These are phyloP conservation scores for Orchesella flavescens DNA, from an alignment of 2,888 invertebrate species.

Conservation along the genomic window DNA sequence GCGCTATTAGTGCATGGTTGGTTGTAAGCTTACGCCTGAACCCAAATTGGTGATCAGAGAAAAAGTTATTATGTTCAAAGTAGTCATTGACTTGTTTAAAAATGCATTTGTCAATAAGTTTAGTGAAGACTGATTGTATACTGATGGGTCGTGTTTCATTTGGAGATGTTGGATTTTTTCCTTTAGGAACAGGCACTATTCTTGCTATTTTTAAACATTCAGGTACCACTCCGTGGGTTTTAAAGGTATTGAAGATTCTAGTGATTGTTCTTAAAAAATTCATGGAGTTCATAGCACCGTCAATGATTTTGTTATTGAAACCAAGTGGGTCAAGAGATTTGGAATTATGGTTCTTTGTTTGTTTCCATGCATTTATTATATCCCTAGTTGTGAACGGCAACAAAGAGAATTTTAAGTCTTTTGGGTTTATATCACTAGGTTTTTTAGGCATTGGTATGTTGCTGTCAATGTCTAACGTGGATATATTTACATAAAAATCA, in stretches of 20 bases:
- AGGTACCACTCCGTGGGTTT: constrained; percentile 34
- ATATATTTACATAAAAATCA: too few species aligned
- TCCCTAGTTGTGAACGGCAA: too few species aligned
- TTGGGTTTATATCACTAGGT: too few species aligned
- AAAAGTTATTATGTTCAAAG: constrained; percentile 35
- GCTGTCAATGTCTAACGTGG: too few species aligned
- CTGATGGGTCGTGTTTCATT: constrained; percentile 46
- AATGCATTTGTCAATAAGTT: constrained; percentile 50
- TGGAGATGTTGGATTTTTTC: background rate
- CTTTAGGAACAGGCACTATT: constrained; percentile 33
- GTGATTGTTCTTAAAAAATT: background rate
- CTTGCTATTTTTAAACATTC: constrained; percentile 15
- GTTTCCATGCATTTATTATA: too few species aligned
- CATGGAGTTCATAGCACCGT: background rate
- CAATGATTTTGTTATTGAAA: constrained; percentile 1
- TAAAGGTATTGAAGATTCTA: constrained; percentile 11
- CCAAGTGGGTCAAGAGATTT: too few species aligned
- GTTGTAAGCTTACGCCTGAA: constrained; percentile 34
- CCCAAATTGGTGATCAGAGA: constrained; percentile 40
- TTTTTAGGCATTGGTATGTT: too few species aligned
- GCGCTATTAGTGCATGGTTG: constrained; percentile 11
- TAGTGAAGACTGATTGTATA: constrained; percentile 38
- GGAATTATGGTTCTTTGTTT: too few species aligned
- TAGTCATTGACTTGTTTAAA: constrained; percentile 24
- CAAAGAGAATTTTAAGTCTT: too few species aligned